Evolutionary conservation across 2,797 vertebrate species (phyloP), one percentile per base, ranked within the genome.

Genomic region (Lutjanus campechanus): DNA sequence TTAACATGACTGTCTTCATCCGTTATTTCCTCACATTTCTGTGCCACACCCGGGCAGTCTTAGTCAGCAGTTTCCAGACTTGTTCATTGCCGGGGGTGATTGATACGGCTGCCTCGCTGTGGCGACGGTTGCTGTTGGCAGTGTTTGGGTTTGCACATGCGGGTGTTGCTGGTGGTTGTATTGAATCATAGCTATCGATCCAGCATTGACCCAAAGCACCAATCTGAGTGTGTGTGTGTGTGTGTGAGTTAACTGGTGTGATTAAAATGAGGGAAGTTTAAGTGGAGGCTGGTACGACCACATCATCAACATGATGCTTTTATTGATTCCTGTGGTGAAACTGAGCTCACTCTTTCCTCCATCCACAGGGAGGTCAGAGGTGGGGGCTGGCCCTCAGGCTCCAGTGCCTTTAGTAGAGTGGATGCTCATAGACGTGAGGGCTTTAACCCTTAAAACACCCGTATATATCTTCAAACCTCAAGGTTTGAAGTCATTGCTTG

Each of bases 41-140:
- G 3, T 19, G 2, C 63, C 17, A 1, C 51, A 1, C 25, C 51
- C 7, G 0, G 13, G 20, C 4, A 0, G 10, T 36, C 63, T 76
- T 61, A 75, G n/a, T 81, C 85, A 60, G 80, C 79, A 10, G 15
- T 83, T 76, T 86, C 72, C 73, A 54, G 61, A 68, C 83, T 56
- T 10, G 19, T 62, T 82, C 17, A 7, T 77, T 56, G 47, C 58
- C 11, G 8, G 7, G 7, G 29, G 29, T 36, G 76, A 87, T 90
- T 46, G 46, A 87, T 86, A 5, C 11, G 54, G 73, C 29, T 5
- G 29, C 29, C 29, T 36, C 29, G 29, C 29, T 36, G 29, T 36
- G 29, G 29, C 29, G 29, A 36, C 29, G 29, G 29, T 36, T 36
- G 29, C 29, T 4, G 5, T 36, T 36, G 77, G 61, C 62, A 22